These are phyloP conservation scores for Manis crassicaudata DNA, from an alignment of 2,797 vertebrate species.

Conservation along the genomic window DNA sequence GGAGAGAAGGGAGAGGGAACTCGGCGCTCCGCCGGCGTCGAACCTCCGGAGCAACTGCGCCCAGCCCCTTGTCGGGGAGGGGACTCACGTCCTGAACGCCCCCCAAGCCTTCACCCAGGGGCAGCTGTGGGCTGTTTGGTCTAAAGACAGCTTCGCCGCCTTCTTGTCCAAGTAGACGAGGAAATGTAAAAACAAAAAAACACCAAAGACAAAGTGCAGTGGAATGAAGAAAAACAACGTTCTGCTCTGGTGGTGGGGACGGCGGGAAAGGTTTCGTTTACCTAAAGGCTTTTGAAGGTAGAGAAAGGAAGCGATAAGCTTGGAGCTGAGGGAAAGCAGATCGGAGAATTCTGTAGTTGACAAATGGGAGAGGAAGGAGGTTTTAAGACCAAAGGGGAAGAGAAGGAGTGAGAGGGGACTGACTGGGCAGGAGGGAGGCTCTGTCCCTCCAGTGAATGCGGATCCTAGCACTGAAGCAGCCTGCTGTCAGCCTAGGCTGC, in stretches of 20 bases:
- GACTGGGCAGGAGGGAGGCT: background rate
- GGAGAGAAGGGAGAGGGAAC: background rate
- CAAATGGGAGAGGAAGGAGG: background rate
- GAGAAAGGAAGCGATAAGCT: background rate
- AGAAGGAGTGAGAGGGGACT: background rate
- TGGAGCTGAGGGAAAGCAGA: background rate
- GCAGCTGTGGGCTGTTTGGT: slow-evolving; percentile 23
- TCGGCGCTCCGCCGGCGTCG: background rate
- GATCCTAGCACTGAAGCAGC: background rate
- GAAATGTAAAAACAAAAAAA: background rate
- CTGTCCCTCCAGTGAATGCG: background rate
- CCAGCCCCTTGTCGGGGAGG: background rate
- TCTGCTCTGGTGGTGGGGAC: background rate
- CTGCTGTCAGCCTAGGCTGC: background rate
- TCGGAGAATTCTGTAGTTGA: background rate
- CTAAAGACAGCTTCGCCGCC: slow-evolving; percentile 84
- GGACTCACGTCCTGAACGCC: background rate
- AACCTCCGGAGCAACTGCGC: background rate
- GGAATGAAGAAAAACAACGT: background rate
- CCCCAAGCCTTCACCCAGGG: no score
- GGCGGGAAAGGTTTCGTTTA: background rate
- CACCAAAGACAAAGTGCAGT: background rate
- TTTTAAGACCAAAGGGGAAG: background rate
- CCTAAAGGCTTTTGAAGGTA: background rate
- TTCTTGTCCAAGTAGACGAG: background rate